phyloP scores from a whole-genome alignment of 2,113 vertebrate species.

The Astur gentilis region DNA sequence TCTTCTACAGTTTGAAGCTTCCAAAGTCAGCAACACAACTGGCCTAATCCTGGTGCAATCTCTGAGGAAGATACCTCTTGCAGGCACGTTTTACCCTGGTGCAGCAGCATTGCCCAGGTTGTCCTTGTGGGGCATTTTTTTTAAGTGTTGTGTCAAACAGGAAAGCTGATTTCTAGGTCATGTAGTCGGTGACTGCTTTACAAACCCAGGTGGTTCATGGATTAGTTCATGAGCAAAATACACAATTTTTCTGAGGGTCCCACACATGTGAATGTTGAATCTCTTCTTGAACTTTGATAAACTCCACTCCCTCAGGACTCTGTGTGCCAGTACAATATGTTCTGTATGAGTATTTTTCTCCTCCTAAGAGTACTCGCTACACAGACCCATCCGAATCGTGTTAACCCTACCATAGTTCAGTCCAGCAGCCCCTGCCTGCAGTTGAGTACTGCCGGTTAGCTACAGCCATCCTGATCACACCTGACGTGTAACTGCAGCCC shows the following conservation, averaged over 20 bases:
- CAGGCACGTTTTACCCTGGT: accelerated
- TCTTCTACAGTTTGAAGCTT: not conserved
- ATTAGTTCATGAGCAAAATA: not conserved
- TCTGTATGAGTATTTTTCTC: not conserved
- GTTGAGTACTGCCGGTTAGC: not conserved
- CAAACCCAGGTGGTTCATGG: not conserved
- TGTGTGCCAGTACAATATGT: accelerated
- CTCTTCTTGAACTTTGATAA: not conserved
- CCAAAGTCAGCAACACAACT: not conserved
- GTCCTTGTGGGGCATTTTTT: not conserved
- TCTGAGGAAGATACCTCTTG: not conserved
- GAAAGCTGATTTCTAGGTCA: not conserved
- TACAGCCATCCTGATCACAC: not conserved
- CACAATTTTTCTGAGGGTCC: not conserved
- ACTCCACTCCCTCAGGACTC: not conserved
- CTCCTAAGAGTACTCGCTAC: not conserved
- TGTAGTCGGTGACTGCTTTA: not conserved
- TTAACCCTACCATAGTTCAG: not conserved
- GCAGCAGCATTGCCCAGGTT: not conserved
- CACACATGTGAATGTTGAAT: not conserved
- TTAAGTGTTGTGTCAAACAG: accelerated
- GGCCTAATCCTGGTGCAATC: not conserved
- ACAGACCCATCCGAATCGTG: not conserved
- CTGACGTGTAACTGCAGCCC: not conserved
- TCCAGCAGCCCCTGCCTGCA: not conserved